phyloP scores from a whole-genome alignment of 2,797 vertebrate genomes.

The Anomalospiza imberbis region DNA sequence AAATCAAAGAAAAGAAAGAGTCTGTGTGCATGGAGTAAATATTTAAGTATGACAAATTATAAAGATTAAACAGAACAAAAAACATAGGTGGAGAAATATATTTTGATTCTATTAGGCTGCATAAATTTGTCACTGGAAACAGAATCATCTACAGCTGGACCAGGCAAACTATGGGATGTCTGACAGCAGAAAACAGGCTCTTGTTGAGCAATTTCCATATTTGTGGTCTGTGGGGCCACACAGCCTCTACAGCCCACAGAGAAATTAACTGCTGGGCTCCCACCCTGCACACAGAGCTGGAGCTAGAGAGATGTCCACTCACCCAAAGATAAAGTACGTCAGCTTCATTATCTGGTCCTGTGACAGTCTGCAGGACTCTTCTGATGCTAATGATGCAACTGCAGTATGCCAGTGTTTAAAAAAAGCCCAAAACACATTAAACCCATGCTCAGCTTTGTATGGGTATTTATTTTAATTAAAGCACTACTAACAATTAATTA shows the following conservation, averaged over 20 bases:
- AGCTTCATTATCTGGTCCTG: background rate
- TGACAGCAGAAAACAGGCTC: too few relatives aligned
- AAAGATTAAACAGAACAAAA: too few relatives aligned
- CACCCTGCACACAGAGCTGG: background rate
- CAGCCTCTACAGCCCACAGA: background rate
- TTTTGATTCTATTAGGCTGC: too few relatives aligned
- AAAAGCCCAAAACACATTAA: background rate
- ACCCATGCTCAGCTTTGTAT: background rate
- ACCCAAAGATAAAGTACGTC: background rate
- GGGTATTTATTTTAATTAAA: background rate
- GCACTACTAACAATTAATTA: background rate
- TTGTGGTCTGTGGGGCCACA: too few relatives aligned
- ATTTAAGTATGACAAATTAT: too few relatives aligned
- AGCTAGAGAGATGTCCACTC: background rate
- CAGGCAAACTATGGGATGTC: too few relatives aligned
- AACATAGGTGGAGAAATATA: too few relatives aligned
- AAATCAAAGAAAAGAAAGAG: too few relatives aligned
- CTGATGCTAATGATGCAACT: background rate
- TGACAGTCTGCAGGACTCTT: background rate
- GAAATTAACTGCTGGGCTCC: background rate
- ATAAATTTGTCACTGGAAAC: too few relatives aligned
- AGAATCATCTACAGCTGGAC: too few relatives aligned
- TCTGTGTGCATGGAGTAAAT: too few relatives aligned
- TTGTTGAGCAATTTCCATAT: too few relatives aligned
- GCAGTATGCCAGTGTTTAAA: background rate